Percentiles rank a stretch among this genome's conserved stretches.
These are phyloP conservation scores for Lasioglossum pauxillum DNA, from an alignment of 2,888 invertebrate species.

Conservation along the genomic window DNA sequence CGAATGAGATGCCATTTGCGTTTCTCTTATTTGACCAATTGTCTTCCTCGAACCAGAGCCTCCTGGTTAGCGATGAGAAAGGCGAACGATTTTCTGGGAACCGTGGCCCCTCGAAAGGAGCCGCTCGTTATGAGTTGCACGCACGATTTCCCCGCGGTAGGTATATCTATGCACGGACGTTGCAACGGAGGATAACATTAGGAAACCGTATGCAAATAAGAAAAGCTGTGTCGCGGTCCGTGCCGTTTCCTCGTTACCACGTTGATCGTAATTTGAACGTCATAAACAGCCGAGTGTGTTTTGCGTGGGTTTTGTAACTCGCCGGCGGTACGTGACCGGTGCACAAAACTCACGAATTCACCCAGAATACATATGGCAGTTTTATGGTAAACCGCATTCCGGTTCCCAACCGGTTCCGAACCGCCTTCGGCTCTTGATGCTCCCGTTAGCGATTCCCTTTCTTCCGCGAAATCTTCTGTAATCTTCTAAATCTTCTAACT, in stretches of 20 bases:
- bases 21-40: not conserved
- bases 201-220: constrained; percentile 1
- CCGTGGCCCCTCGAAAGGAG: not conserved
- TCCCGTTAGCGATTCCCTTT: not conserved
- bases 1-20: not conserved
- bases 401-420: constrained; percentile 8
- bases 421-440: not conserved
- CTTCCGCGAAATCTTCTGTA: not conserved
- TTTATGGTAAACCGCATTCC: constrained; percentile 71
- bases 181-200: not conserved
- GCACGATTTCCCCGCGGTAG: not conserved
- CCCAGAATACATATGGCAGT: constrained; percentile 72
- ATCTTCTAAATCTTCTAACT: too few species aligned
- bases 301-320: constrained; percentile 66
- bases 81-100: not conserved
- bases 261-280: constrained; percentile 16
- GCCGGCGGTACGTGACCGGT: constrained; percentile 54
- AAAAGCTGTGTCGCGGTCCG: not conserved
- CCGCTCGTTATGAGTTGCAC: not conserved
- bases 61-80: not conserved
- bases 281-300: constrained; percentile 9
- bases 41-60: not conserved
- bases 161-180: not conserved
- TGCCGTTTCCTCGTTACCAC: not conserved
- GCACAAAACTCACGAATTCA: constrained; percentile 63